phyloP scores from a whole-genome alignment of 2,888 invertebrate genomes.

The Crocallis elinguaria region DNA sequence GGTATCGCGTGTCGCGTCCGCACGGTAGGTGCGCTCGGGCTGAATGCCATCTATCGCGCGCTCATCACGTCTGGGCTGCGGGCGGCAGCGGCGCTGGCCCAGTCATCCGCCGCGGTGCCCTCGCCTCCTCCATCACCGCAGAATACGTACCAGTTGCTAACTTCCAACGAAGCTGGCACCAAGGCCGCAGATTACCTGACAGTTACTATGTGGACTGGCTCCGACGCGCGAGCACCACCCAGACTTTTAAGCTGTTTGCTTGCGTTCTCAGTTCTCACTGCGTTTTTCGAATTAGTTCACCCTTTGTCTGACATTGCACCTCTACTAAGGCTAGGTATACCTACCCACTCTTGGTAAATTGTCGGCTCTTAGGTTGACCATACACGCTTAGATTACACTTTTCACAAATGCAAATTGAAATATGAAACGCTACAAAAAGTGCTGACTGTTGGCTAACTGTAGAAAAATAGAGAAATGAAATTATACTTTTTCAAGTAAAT shows the following conservation, averaged over 20 bases:
- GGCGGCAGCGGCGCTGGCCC: slow-evolving; percentile 42
- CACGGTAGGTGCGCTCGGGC: slow-evolving; percentile 62
- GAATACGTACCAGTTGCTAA: slow-evolving; percentile 13
- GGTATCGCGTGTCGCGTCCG: slow-evolving; percentile 57
- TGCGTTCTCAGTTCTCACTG: background rate
- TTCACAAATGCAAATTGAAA: no score
- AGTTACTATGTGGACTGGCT: slow-evolving; percentile 10
- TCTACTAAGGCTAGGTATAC: background rate
- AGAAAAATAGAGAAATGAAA: no score
- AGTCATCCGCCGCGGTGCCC: slow-evolving; percentile 48
- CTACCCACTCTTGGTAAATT: no score
- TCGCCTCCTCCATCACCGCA: slow-evolving; percentile 40
- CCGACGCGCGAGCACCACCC: slow-evolving; percentile 10
- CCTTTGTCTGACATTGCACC: slow-evolving; percentile 29
- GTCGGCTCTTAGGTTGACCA: no score
- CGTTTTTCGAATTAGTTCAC: slow-evolving; percentile 24
- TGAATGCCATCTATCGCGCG: slow-evolving; percentile 69
- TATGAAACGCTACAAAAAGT: no score
- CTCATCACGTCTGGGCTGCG: slow-evolving; percentile 52
- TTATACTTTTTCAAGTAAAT: no score
- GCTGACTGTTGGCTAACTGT: no score
- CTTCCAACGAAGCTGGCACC: slow-evolving; percentile 16
- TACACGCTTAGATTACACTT: no score
- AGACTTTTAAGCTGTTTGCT: slow-evolving; percentile 12
- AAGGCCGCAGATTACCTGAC: slow-evolving; percentile 14